A percentile compares a stretch with the other conserved stretches of the same genome.
These are phyloP conservation scores for Tetrapedia diversipes DNA, from an alignment of 2,888 invertebrate genomes.

Conservation along the genomic window DNA sequence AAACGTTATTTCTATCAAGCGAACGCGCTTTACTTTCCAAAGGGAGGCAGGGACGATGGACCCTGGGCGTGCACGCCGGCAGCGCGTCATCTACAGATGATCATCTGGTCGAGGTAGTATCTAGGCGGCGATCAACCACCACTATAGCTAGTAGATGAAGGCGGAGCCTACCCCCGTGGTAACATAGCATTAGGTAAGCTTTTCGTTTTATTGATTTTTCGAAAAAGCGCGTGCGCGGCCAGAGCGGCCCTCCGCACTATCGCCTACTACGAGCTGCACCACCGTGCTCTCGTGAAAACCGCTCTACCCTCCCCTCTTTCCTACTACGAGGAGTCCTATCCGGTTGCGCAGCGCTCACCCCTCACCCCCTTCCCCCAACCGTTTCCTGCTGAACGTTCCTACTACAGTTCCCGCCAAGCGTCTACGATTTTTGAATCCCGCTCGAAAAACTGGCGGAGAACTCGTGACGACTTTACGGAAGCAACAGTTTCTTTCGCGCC, in stretches of 20 bases:
- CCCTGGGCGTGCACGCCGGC: constrained; percentile 67
- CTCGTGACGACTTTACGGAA: constrained; percentile 27
- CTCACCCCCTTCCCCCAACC: constrained; percentile 33
- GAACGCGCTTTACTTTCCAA: constrained; percentile 15
- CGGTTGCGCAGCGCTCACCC: constrained; percentile 65
- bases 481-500: constrained; percentile 35
- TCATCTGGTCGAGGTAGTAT: constrained; percentile 78
- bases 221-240: constrained; percentile 83
- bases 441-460: constrained; percentile 44
- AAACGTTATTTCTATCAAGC: background rate
- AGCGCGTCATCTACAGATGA: constrained; percentile 79
- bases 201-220: constrained; percentile 83
- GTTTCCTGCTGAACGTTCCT: background rate
- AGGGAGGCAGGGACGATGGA: constrained; percentile 70
- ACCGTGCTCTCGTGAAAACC: constrained; percentile 76
- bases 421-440: constrained; percentile 59
- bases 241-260: constrained; percentile 79
- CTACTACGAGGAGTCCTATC: constrained; percentile 64
- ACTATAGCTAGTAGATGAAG: constrained; percentile 81
- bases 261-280: constrained; percentile 80
- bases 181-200: constrained; percentile 82
- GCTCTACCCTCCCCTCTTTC: constrained; percentile 65
- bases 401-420: constrained; percentile 35
- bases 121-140: constrained; percentile 78
- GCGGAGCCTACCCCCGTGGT: constrained; percentile 81